Conservation (phyloP, 2,888 invertebrate species). For the Biston stratarius region DNA sequence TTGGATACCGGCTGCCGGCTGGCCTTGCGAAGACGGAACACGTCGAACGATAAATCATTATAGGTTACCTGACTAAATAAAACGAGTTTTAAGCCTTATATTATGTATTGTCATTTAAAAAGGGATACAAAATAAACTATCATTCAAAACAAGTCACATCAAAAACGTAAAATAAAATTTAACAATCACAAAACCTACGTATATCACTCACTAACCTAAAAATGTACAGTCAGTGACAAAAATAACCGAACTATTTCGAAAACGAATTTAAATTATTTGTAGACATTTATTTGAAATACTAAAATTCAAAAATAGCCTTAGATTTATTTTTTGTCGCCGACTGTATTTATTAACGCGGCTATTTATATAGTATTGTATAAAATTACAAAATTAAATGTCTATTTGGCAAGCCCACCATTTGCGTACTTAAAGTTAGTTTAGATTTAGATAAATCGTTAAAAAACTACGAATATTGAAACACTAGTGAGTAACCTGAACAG, state of each 20-base stretch:
- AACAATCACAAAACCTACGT: slow-evolving; percentile 40
- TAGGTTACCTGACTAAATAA: background rate
- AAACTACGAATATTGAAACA: no score
- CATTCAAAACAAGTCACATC: slow-evolving; percentile 24
- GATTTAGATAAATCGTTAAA: no score
- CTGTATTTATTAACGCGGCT: background rate
- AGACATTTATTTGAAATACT: background rate
- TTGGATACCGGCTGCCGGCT: no score
- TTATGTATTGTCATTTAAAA: slow-evolving; percentile 37
- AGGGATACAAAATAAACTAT: slow-evolving; percentile 15
- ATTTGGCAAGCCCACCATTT: background rate
- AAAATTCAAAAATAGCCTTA: background rate
- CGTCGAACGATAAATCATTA: no score
- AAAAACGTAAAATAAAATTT: slow-evolving; percentile 22
- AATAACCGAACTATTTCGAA: background rate
- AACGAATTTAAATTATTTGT: no score
- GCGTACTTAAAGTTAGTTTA: background rate
- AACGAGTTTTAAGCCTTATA: slow-evolving; percentile 17
- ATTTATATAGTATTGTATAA: background rate
- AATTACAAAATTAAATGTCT: slow-evolving; percentile 5
- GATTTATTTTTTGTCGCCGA: background rate
- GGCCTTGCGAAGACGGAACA: no score
- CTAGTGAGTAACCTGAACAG: no score
- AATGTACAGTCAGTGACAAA: slow-evolving; percentile 16
- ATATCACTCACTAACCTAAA: slow-evolving; percentile 24